A percentile compares a stretch with the other conserved stretches of the same genome.
Conservation (phyloP, 2,888 invertebrate genomes). For the Catonia carolina region DNA sequence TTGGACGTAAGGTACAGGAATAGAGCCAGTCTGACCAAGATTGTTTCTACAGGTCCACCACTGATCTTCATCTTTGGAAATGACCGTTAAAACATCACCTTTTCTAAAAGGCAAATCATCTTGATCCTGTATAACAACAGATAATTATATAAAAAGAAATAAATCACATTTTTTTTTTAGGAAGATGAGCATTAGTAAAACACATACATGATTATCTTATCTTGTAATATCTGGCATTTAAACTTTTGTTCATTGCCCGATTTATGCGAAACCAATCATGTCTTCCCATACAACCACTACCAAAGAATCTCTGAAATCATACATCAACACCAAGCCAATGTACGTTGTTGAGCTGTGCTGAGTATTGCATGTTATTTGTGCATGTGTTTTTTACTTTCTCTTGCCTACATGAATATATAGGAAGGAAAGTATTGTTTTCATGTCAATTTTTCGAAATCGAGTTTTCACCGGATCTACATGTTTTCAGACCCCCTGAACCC, state of each 20-base stretch:
- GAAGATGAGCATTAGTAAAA: background rate
- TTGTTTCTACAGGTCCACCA: slow-evolving; percentile 98
- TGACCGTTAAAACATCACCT: slow-evolving; percentile 82
- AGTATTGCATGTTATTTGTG: too few relatives aligned
- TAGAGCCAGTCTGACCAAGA: slow-evolving; percentile 81
- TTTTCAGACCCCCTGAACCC: too few relatives aligned
- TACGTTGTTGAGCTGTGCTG: too few relatives aligned
- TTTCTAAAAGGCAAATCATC: slow-evolving; percentile 94
- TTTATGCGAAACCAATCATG: too few relatives aligned
- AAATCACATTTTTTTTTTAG: slow-evolving; percentile 4
- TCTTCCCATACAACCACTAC: too few relatives aligned
- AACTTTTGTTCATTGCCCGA: background rate
- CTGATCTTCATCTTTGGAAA: slow-evolving; percentile 93
- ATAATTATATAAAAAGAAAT: slow-evolving; percentile 30
- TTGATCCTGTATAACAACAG: slow-evolving; percentile 79
- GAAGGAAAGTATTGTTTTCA: too few relatives aligned
- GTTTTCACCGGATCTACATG: too few relatives aligned
- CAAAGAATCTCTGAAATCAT: too few relatives aligned
- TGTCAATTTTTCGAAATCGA: too few relatives aligned
- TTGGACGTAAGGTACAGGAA: slow-evolving; percentile 94
- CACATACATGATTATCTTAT: background rate
- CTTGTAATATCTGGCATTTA: background rate
- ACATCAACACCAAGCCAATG: too few relatives aligned
- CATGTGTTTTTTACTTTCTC: too few relatives aligned
- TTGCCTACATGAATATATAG: too few relatives aligned